phyloP scores from a whole-genome alignment of 2,797 vertebrate genomes.

The Acestrorhynchus altus region DNA sequence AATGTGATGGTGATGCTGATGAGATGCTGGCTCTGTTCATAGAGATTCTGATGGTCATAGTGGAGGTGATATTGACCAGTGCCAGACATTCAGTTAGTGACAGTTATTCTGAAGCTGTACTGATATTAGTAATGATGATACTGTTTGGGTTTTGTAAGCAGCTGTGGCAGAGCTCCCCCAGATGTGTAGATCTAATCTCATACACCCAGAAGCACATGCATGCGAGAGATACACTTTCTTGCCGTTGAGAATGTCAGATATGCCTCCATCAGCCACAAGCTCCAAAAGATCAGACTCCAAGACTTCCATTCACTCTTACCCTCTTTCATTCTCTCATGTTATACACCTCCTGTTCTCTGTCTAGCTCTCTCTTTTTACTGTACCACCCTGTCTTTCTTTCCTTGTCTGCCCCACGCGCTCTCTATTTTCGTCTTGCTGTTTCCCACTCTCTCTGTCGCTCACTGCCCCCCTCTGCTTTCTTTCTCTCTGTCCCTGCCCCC shows the following conservation, averaged over 20 bases:
- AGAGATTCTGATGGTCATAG: too few relatives aligned
- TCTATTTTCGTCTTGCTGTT: not conserved
- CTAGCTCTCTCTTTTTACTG: not conserved
- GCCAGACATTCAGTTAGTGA: not conserved
- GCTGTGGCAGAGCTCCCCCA: slow-evolving; percentile 39
- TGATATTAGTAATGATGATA: not conserved
- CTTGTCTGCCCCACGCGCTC: slow-evolving; percentile 1
- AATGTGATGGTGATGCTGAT: not conserved
- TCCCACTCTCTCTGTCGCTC: not conserved
- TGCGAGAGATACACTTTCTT: slow-evolving; percentile 31
- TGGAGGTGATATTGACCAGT: not conserved
- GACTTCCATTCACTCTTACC: slow-evolving; percentile 9
- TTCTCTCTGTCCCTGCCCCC: not conserved
- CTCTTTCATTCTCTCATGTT: not conserved
- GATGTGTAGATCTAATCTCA: slow-evolving; percentile 55
- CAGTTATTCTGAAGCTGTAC: too few relatives aligned
- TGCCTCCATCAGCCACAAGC: slow-evolving; percentile 41
- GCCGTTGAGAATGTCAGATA: slow-evolving; percentile 56
- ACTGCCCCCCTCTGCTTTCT: not conserved
- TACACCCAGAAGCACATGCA: slow-evolving; percentile 43
- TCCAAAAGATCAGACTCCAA: slow-evolving; percentile 20
- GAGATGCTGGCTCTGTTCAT: not conserved
- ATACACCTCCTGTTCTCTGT: too few relatives aligned
- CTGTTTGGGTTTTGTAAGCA: slow-evolving; percentile 9
- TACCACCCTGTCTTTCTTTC: not conserved